phyloP scores from a whole-genome alignment of 1,140 invertebrate species.

The Bombus superbus region DNA sequence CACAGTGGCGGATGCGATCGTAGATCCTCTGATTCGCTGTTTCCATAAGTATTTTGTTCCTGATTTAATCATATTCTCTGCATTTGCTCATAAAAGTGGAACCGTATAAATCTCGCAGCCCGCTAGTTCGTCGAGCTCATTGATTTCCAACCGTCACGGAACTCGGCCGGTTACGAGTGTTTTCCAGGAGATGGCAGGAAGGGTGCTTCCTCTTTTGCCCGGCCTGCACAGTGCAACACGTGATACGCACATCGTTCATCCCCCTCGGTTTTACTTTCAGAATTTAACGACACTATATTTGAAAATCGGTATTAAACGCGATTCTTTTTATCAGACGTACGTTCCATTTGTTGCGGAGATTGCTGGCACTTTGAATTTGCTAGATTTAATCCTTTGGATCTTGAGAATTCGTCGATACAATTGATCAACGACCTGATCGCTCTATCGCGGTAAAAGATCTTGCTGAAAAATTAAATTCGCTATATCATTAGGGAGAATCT shows the following conservation, averaged over 20 bases:
- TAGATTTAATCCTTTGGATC: neutral
- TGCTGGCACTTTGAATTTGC: neutral
- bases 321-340: neutral
- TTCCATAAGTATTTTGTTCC: constrained; percentile 35
- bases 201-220: constrained; percentile 37
- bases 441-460: too few species aligned
- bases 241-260: neutral
- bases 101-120: constrained; percentile 48
- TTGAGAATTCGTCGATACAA: too few species aligned
- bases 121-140: constrained; percentile 57
- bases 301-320: neutral
- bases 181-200: constrained; percentile 62
- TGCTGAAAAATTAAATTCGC: too few species aligned
- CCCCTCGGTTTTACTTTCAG: neutral
- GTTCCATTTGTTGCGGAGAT: neutral
- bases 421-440: too few species aligned
- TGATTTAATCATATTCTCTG: constrained; percentile 37
- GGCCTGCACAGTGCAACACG: neutral
- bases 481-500: too few species aligned
- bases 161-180: constrained; percentile 47
- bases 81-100: constrained; percentile 49
- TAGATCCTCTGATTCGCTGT: constrained; percentile 16
- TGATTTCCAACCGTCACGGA: constrained; percentile 56
- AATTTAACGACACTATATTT: neutral
- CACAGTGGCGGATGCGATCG: constrained; percentile 31